Conservation (phyloP, 2,797 vertebrate species). For the Peromyscus melanophrys region DNA sequence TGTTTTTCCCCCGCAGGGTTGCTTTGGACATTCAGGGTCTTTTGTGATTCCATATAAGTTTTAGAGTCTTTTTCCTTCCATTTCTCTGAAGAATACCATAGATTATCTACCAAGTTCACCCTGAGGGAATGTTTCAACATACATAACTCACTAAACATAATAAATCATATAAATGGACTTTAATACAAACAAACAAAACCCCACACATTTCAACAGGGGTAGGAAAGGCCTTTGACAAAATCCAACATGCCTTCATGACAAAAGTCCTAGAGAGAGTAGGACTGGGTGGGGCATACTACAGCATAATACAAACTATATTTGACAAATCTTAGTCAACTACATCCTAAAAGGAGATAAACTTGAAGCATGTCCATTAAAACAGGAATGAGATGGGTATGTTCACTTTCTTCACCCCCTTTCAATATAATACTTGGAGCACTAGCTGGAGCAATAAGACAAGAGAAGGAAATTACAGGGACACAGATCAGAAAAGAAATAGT, state of each 20-base stretch:
- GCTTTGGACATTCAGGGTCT: background rate
- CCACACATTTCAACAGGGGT: background rate
- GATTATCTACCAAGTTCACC: background rate
- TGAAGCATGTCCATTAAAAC: background rate
- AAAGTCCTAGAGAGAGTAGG: background rate
- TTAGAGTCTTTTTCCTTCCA: background rate
- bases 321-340: background rate
- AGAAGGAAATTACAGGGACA: background rate
- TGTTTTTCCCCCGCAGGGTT: accelerated
- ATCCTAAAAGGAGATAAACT: background rate
- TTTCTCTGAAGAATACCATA: background rate
- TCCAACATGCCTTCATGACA: background rate
- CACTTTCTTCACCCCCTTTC: background rate
- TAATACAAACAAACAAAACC: background rate
- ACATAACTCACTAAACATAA: background rate
- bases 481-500: background rate
- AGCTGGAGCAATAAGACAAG: background rate
- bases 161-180: background rate
- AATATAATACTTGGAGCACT: background rate
- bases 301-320: background rate
- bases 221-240: background rate
- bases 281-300: background rate
- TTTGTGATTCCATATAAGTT: background rate
- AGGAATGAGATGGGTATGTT: background rate
- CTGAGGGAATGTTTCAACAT: background rate